Evolutionary conservation across 1,140 invertebrate species (phyloP), one percentile per base, ranked within the genome.

Genomic region (Triops longicaudatus): DNA sequence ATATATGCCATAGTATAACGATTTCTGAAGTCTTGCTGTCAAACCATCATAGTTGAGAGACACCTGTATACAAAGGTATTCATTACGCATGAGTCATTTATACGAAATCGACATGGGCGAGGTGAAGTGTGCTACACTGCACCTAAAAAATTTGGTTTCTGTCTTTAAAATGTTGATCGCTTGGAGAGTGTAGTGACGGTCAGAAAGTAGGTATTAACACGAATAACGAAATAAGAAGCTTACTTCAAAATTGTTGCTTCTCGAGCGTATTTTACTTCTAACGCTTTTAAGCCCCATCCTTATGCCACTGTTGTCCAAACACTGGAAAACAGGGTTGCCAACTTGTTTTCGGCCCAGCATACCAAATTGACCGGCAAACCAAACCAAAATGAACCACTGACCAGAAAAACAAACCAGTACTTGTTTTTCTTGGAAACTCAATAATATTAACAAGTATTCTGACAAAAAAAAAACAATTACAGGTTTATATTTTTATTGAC

Each of bases 1-100:
- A 83, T 91, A 88, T 26, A 79, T 72, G 76, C 92, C 91, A 87
- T 94, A 96, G 83, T 96, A 96, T 6, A 96, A 84, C 0, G 92
- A 92, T 84, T 96, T 95, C 0, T 88, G 89, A 76, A 96, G 91
- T 79, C 93, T 87, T 79, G 90, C 88, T 75, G 93, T 84, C 82
- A 94, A 92, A 76, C 90, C 88, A 73, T 89, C 87, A 81, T 94
- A 91, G 82, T 90, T 86, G 26, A 86, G 87, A 81, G 91, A 86
- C 31, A 83, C 86, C 90, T 92, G 82, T 73, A 87, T 86, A 80
- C 76, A 81, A 83, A 79, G 17, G 22, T 63, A 63, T 63, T 17
- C 50, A 63, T 63, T 63, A 63, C 17, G 17, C 14, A 17, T 22
- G 14, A 63, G 22, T 63, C 22, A 22, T 63, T 17, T 6, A 17